Conservation (phyloP, 2,888 invertebrate genomes). For the Idaea dimidiata region DNA sequence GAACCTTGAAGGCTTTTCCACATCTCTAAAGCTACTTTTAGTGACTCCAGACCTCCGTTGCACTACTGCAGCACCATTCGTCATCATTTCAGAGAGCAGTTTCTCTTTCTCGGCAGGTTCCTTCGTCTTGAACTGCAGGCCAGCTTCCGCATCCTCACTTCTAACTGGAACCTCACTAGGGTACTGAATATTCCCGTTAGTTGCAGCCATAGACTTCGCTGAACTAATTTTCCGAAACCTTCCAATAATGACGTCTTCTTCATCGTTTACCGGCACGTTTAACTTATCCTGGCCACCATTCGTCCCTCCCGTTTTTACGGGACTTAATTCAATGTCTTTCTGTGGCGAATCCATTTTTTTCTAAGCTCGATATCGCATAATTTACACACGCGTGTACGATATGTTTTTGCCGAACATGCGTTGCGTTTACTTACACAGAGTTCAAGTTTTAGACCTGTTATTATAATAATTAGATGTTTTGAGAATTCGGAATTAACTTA, state of each 20-base stretch:
- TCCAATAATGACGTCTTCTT: constrained; percentile 76
- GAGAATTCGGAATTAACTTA: neutral
- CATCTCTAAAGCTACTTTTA: constrained; percentile 83
- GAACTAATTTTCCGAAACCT: constrained; percentile 77
- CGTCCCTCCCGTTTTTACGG: constrained; percentile 51
- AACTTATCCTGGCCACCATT: constrained; percentile 41
- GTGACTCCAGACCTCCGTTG: constrained; percentile 58
- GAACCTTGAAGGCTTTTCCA: constrained; percentile 82
- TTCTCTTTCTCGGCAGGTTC: constrained; percentile 57
- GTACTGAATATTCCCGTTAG: constrained; percentile 73
- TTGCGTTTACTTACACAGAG: constrained; percentile 10
- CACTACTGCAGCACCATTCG: constrained; percentile 40
- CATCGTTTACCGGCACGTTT: constrained; percentile 53
- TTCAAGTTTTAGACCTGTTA: neutral
- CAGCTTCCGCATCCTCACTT: constrained; percentile 61
- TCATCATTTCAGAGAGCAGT: constrained; percentile 44
- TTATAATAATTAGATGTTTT: neutral
- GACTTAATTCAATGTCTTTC: constrained; percentile 70
- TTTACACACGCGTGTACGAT: constrained; percentile 10
- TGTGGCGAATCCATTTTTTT: constrained; percentile 56
- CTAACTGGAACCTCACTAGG: constrained; percentile 54
- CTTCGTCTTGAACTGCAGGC: constrained; percentile 59
- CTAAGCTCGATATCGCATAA: constrained; percentile 22
- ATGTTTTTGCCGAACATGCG: constrained; percentile 5
- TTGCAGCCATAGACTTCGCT: constrained; percentile 77